Evolutionary conservation across 1,140 invertebrate genomes (phyloP), one percentile per base, ranked within the genome.

Genomic region (Mya arenaria): DNA sequence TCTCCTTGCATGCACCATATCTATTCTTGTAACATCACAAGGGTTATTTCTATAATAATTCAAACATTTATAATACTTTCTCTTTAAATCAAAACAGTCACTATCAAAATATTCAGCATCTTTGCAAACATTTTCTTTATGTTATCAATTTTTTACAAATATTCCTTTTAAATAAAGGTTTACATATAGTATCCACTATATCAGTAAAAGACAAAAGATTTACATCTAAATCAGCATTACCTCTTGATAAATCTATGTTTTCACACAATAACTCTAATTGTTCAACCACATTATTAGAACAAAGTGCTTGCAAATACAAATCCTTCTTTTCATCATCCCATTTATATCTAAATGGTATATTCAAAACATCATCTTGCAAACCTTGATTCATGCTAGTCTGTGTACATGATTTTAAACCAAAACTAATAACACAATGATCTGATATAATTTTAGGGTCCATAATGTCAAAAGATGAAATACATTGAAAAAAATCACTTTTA

Each of bases 291-390:
- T 8, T 30, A n/a, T 34, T 8, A 63, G 19, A 28, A 8, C 34
- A 28, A n/a, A 32, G 25, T 30, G 34, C 48, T n/a, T 52, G 19
- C 19, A 2, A n/a, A 4, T 52, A 52, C 19, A n/a, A 17, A 52
- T 74, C 34, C n/a, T 74, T 74, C 36, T 74, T 74, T 25, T 60
- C 37, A 58, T 37, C 32, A 74, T 36, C 13, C 71, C 71, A 58
- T 74, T 41, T 74, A 74, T 60, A 74, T 8, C 19, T 23, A 37
- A 36, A 60, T n/a, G n/a, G 4, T 5, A 23, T 28, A 30, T 52
- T 3, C 32, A 10, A 32, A 23, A 13, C 39, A 28, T 71, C 39
- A 10, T 15, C n/a, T 30, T 30, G 34, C 2, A 3, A 6, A 10
- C n/a, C 23, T 15, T 55, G 13, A 17, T n/a, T 19, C 4, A 28